Evolutionary conservation across 2,113 vertebrate species (phyloP).

Genomic region (Sorex araneus): DNA sequence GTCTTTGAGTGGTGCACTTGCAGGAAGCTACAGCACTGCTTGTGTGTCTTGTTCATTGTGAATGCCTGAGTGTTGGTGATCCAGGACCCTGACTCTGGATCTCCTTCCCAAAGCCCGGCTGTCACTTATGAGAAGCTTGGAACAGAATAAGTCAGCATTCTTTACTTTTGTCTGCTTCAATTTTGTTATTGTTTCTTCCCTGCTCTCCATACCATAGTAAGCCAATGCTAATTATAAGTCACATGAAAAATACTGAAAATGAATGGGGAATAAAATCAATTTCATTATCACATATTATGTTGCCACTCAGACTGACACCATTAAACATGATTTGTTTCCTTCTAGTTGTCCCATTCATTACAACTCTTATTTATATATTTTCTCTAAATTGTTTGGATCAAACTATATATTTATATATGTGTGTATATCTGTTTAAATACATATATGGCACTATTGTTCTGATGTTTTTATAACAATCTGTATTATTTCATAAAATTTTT

Average conservation of each 20-base stretch:
- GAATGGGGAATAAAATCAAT: background rate
- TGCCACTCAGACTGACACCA: background rate
- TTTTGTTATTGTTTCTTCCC: background rate
- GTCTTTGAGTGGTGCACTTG: background rate
- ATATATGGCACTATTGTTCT: too few relatives aligned
- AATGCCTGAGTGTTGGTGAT: background rate
- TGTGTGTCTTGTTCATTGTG: background rate
- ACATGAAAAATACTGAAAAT: conserved; percentile 32
- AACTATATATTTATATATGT: background rate
- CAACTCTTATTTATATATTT: background rate
- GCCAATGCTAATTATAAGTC: background rate
- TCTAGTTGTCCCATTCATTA: background rate
- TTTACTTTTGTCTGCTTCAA: background rate
- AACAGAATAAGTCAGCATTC: background rate
- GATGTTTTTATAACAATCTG: conserved; percentile 6
- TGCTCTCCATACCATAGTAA: background rate
- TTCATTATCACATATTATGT: background rate
- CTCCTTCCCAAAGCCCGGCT: background rate
- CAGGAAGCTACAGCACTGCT: background rate
- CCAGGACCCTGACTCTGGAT: background rate
- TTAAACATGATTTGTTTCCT: background rate
- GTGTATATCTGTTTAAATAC: background rate
- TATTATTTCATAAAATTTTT: conserved; percentile 51
- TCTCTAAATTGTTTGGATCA: background rate
- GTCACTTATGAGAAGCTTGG: background rate